Base-by-base conservation (phyloP, 2,113 vertebrate species). In the Hippocampus comes region DNA sequence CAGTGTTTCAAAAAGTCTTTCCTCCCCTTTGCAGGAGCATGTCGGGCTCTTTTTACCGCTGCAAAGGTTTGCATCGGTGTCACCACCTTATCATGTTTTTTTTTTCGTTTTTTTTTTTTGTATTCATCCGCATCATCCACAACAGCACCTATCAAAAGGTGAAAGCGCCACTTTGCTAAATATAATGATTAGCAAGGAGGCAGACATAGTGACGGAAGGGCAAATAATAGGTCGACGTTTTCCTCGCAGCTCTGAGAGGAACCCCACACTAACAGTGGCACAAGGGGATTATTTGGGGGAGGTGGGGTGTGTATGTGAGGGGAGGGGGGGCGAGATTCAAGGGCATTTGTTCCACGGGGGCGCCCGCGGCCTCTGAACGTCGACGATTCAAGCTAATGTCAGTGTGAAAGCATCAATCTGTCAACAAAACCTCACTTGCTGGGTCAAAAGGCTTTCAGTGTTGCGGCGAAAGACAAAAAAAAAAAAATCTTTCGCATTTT, bases 381-480 rank as follows among this genome's bases (percentile, higher is more conserved):
- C 75, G 65, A 82, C 80, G 78, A 91, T 89, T 91, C 88, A 86
- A 27, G 84, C 84, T 92, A 91, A 91, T 90, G 90, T 92, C 87
- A 82, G 89, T 86, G 87, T 84, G 86, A 90, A 91, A 90, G 89
- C 84, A 88, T 83, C 85, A 91, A 92, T 93, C 90, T 91, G 89
- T 90, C 89, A 88, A 88, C 88, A 90, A 92, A 91, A 93, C 90
- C 81, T 84, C 84, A 78, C 80, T 92, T 93, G 90, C 82, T 78
- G 67, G 90, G 92, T 92, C 91, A 92, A 90, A 91, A 91, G 87
- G 82, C 88, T 90, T 89, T 87, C 84, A 81, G 82, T 82, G 67
- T 88, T 66, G 83, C 76, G 55, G 68, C 70, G 68, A 78, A 79
- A 83, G 60, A 79, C 70, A 72, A 57, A 74, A 61, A 63, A 67